Base-by-base conservation (phyloP, 2,888 invertebrate species). In the Mesoligia furuncula region DNA sequence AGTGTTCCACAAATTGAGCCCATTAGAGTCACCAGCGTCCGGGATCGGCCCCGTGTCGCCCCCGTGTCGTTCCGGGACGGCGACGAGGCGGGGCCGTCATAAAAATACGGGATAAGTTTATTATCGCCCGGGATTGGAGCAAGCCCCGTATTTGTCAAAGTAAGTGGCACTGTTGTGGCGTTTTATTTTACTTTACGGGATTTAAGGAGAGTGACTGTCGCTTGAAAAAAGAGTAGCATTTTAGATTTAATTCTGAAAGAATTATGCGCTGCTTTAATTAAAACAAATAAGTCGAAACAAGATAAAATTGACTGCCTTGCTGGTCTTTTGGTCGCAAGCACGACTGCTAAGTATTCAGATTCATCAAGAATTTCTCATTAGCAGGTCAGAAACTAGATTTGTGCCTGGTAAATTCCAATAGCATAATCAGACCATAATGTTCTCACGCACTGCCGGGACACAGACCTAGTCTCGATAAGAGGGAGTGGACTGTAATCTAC, bases 81-180 rank as follows among this genome's bases (percentile, higher is more conserved):
- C 70, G 65, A 71, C 82, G 72, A 85, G 62, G 75, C 75, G 82
- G 73, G 61, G 65, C 85, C 81, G 61, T 85, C 83, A 83, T 85
- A 83, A 83, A 85, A 83, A 76, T 85, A 73, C 77, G 83, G 77
- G 77, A 82, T 82, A 83, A 73, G 86, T 83, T 83, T 83, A 83
- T 83, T 83, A 85, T 83, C 86, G 83, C 83, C 66, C 27, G 83
- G 86, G 86, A 83, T 83, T 83, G 83, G 73, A 82, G 83, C 83
- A 76, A 83, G 73, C 62, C 59, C 83, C 86, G 83, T 83, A 83
- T 83, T 83, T 83, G 86, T 83, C 86, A 83, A 76, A 76, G 86
- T 83, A 82, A 83, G 83, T 85, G 86, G 82, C 42, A 51, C 83
- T 83, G 83, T 85, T 83, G 86, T 76, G 86, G 62, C 70, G 73